These are phyloP conservation scores for Glossophaga mutica DNA, from an alignment of 2,797 vertebrate genomes.

Conservation along the genomic window DNA sequence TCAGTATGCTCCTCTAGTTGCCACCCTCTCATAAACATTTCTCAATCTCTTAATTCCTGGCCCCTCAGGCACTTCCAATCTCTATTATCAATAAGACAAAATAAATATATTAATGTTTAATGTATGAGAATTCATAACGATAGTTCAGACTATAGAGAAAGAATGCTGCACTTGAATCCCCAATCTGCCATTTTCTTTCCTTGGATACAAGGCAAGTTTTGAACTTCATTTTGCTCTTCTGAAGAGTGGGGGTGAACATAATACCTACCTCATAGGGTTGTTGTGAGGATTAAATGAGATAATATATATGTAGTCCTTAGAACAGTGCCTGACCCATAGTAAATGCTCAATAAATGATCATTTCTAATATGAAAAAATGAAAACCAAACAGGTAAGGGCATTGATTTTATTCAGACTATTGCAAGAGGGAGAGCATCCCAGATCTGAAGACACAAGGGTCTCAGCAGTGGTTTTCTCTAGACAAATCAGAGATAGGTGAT, in stretches of 20 bases:
- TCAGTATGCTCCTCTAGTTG: background rate
- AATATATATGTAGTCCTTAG: background rate
- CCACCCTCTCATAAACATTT: background rate
- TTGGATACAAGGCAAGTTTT: background rate
- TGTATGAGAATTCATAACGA: background rate
- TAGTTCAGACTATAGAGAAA: background rate
- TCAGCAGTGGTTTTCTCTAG: background rate
- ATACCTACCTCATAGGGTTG: background rate
- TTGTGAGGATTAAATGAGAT: background rate
- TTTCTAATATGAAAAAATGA: background rate
- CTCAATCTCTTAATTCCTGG: background rate
- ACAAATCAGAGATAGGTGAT: background rate
- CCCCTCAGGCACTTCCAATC: background rate
- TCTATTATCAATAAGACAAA: background rate
- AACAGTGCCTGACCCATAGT: background rate
- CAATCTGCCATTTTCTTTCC: background rate
- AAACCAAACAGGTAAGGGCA: background rate
- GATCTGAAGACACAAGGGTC: background rate
- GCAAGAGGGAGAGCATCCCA: background rate
- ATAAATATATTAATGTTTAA: background rate
- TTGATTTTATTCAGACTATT: background rate
- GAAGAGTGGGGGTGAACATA: background rate
- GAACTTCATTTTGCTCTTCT: background rate
- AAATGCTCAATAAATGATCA: background rate
- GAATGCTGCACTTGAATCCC: background rate